A percentile compares a stretch with the other conserved stretches of the same genome.
phyloP scores from a whole-genome alignment of 1,140 invertebrate species.

The Protaetia brevitarsis region DNA sequence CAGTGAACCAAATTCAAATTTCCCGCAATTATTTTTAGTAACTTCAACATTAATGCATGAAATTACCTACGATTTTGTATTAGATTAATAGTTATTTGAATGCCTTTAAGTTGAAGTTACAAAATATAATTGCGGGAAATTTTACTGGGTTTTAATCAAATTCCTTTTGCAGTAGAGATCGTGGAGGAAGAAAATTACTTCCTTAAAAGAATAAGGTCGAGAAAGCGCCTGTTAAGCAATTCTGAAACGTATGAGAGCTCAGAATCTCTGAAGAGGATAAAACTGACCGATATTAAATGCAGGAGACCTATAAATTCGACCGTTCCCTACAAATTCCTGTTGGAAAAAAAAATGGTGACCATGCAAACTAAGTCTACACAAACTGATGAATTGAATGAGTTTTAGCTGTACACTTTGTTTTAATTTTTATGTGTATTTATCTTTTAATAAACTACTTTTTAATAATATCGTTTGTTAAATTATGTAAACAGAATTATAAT shows the following conservation, averaged over 20 bases:
- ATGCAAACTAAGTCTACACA: constrained; percentile 14
- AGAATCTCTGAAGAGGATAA: constrained; percentile 12
- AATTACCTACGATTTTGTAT: too few relatives aligned
- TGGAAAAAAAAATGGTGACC: neutral
- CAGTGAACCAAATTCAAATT: too few relatives aligned
- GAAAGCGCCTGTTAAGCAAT: neutral
- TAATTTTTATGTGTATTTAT: neutral
- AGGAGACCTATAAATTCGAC: constrained; percentile 14
- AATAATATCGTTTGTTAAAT: too few relatives aligned
- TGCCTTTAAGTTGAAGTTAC: too few relatives aligned
- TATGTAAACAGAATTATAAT: too few relatives aligned
- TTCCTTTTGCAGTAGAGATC: neutral
- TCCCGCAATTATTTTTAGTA: too few relatives aligned
- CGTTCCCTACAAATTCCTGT: neutral
- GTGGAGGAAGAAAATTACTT: neutral
- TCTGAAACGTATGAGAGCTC: neutral
- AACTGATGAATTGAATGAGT: constrained; percentile 3
- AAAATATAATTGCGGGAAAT: too few relatives aligned
- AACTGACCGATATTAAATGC: constrained; percentile 21
- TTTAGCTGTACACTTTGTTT: neutral
- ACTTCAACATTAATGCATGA: too few relatives aligned
- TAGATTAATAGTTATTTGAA: too few relatives aligned
- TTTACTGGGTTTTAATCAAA: neutral
- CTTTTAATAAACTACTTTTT: too few relatives aligned
- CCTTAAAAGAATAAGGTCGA: neutral